A percentile compares a stretch with the other conserved stretches of the same genome.
phyloP scores from a whole-genome alignment of 2,888 invertebrate genomes.

The Apoda limacodes region DNA sequence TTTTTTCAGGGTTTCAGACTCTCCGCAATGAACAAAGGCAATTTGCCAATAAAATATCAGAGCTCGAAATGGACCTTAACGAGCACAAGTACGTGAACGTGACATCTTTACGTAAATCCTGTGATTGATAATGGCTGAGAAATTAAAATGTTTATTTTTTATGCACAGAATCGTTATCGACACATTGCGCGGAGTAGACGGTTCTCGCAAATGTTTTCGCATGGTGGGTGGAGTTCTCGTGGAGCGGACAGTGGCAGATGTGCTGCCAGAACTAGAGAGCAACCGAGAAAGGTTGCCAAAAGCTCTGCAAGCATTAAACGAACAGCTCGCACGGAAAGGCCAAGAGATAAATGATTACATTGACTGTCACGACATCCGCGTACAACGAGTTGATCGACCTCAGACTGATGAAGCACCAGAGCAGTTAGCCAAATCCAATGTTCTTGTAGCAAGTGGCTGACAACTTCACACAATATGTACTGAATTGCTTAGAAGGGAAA shows the following conservation, averaged over 20 bases:
- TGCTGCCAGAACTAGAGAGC: conserved; percentile 83
- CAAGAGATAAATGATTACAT: conserved; percentile 92
- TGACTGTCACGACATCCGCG: conserved; percentile 88
- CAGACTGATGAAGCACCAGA: conserved; percentile 27
- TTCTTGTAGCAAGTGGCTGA: conserved; percentile 62
- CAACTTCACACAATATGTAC: background rate
- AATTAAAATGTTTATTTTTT: background rate
- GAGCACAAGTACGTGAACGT: conserved; percentile 87
- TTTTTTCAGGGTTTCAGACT: conserved; percentile 87
- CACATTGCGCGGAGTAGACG: conserved; percentile 87
- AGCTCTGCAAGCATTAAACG: conserved; percentile 82
- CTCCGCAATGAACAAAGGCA: conserved; percentile 89
- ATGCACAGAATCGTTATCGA: conserved; percentile 89
- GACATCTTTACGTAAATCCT: background rate
- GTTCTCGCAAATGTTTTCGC: conserved; percentile 89
- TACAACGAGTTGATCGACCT: conserved; percentile 62
- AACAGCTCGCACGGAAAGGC: conserved; percentile 88
- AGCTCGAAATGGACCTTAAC: conserved; percentile 93
- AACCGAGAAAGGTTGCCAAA: conserved; percentile 85
- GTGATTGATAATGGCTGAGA: background rate
- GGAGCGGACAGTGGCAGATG: conserved; percentile 91
- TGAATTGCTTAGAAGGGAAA: background rate
- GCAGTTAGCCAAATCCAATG: conserved; percentile 55
- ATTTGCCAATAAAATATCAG: conserved; percentile 88
- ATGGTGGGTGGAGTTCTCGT: conserved; percentile 95